phyloP scores from a whole-genome alignment of 1,140 invertebrate species.

The Fopius arisanus region DNA sequence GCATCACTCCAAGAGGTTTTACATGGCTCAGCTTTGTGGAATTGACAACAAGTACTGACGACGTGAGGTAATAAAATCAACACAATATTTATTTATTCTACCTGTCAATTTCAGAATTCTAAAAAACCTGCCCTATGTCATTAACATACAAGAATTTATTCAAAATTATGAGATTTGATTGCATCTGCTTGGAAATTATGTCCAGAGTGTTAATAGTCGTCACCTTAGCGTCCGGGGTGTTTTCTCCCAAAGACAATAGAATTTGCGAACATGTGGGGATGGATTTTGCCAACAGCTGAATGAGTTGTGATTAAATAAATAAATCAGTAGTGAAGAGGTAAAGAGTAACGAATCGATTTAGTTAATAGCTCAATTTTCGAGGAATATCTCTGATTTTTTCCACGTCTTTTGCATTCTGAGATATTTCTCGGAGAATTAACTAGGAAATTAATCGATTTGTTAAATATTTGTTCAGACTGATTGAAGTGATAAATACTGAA shows the following conservation, averaged over 20 bases:
- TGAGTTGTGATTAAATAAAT: too few species aligned
- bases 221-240: conserved; percentile 46
- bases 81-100: too few species aligned
- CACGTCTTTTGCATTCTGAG: too few species aligned
- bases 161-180: conserved; percentile 45
- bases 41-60: conserved; percentile 38
- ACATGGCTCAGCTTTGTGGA: conserved; percentile 57
- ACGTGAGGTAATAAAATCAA: not conserved
- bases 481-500: conserved; percentile 61
- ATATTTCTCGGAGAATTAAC: too few species aligned
- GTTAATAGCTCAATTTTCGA: not conserved
- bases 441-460: too few species aligned
- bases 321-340: too few species aligned
- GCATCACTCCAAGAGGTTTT: conserved; percentile 65
- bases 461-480: not conserved
- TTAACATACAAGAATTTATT: conserved; percentile 50
- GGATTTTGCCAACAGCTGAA: conserved; percentile 48
- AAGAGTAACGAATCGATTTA: too few species aligned
- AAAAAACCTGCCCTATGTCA: conserved; percentile 32
- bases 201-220: conserved; percentile 45
- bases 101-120: too few species aligned
- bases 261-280: conserved; percentile 56
- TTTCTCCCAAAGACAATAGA: conserved; percentile 48
- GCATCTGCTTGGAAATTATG: conserved; percentile 44
- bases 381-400: too few species aligned